Evolutionary conservation across 1,140 invertebrate species (phyloP).

Genomic region (Xylocopa sonorina): DNA sequence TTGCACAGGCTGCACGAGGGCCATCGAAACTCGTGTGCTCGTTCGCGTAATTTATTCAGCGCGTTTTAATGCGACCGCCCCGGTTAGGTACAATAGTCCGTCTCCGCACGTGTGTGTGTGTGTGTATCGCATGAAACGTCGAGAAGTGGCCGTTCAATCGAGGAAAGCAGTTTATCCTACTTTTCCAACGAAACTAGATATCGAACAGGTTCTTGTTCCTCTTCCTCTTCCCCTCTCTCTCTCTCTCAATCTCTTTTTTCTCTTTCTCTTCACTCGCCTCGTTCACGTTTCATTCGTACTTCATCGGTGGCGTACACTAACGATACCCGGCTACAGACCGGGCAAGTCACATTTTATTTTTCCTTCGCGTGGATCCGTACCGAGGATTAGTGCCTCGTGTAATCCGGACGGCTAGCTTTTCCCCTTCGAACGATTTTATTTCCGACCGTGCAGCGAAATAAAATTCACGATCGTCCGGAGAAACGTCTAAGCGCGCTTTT

Average conservation of each 20-base stretch:
- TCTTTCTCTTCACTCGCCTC: background rate
- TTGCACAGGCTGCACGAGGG: background rate
- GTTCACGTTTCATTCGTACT: conserved; percentile 23
- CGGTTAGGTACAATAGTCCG: background rate
- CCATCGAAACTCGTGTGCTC: conserved; percentile 19
- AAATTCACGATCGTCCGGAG: background rate
- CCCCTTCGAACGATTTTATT: background rate
- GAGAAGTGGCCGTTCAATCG: conserved; percentile 14
- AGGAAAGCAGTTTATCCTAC: conserved; percentile 43
- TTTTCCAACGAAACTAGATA: conserved; percentile 45
- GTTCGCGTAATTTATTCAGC: conserved; percentile 34
- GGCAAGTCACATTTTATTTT: background rate
- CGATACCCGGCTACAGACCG: conserved; percentile 1
- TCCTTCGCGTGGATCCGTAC: conserved; percentile 8
- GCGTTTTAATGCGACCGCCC: background rate
- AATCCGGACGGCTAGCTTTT: background rate
- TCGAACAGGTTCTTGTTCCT: conserved; percentile 34
- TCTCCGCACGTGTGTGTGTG: too few relatives aligned
- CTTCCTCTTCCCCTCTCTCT: background rate
- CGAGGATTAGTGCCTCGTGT: conserved; percentile 16
- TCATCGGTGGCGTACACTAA: conserved; percentile 16
- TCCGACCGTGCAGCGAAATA: background rate
- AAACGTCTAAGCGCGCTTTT: background rate
- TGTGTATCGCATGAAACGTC: conserved; percentile 1
- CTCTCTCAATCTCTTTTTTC: too few relatives aligned